Base-by-base conservation (phyloP, 2,797 vertebrate genomes). In the Cottoperca gobio region DNA sequence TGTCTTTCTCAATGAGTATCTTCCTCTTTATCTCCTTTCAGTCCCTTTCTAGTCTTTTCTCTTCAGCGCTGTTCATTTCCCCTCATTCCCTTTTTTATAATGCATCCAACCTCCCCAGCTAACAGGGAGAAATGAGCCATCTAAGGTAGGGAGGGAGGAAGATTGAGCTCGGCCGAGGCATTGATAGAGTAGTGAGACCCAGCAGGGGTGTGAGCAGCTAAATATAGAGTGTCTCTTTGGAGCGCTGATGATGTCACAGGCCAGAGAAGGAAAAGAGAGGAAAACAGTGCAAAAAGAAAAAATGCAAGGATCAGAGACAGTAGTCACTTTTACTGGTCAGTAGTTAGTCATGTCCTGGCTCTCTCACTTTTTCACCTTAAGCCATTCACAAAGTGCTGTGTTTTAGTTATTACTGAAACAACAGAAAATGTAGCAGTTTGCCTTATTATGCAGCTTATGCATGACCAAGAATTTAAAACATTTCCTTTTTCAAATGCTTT, bases 191-290 rank as follows among this genome's bases (percentile, higher is more conserved):
- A 91, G 90, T 91, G 91, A 93, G 90, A 91, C 92, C 74, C 86
- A 87, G 87, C 77, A 86, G 88, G 92, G 84, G 89, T 91, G 89
- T 88, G 85, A 88, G 89, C 72, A 46, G 90, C 94, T 95, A 95
- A 94, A 95, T 95, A 94, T 96, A 95, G 94, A 90, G 86, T 43
- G 37, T 91, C 84, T 86, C 88, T 94, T 93, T 92, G 78, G 89
- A 92, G 89, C 73, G 70, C 82, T 94, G 93, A 91, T 95, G 94
- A 95, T 95, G 94, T 95, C 93, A 94, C 93, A 71, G 78, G 78
- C 86, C 80, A 63, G 89, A 71, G 79, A 80, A 79, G 73, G 73
- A 74, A 69, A 86, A 74, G 64, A 70, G 69, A 89, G 72, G 75
- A 73, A 86, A 87, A 91, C 42, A 14, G 62, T 76, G 78, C 62